A percentile compares a stretch with the other conserved stretches of the same genome.
phyloP scores from a whole-genome alignment of 2,888 invertebrate genomes.

The Papilio demoleus region DNA sequence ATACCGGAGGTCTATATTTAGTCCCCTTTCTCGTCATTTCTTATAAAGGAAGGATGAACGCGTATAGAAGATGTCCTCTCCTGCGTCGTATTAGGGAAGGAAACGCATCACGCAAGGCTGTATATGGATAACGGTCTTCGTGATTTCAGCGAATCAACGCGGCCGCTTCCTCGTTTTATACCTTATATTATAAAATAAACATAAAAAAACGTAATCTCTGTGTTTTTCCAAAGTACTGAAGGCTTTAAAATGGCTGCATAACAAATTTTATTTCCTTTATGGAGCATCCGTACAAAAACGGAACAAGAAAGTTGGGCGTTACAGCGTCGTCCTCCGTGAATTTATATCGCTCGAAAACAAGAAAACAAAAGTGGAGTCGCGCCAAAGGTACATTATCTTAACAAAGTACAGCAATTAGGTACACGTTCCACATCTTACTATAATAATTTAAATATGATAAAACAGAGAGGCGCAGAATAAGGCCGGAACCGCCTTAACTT shows the following conservation, averaged over 20 bases:
- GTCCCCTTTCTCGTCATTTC: too few relatives aligned
- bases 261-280: constrained; percentile 75
- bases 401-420: constrained; percentile 84
- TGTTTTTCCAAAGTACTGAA: constrained; percentile 41
- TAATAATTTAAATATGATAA: constrained; percentile 84
- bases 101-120: too few relatives aligned
- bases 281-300: constrained; percentile 78
- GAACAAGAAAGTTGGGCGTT: constrained; percentile 77
- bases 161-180: too few relatives aligned
- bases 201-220: constrained; percentile 39
- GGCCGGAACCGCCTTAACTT: constrained; percentile 77
- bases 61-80: too few relatives aligned
- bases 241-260: constrained; percentile 63
- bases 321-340: constrained; percentile 70
- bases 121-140: too few relatives aligned
- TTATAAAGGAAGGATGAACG: too few relatives aligned
- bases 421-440: constrained; percentile 84
- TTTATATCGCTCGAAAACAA: constrained; percentile 80
- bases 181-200: too few relatives aligned
- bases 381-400: constrained; percentile 84
- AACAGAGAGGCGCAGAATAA: constrained; percentile 80
- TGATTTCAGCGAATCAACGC: too few relatives aligned
- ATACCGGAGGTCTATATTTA: too few relatives aligned
- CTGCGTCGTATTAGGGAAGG: too few relatives aligned
- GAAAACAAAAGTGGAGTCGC: constrained; percentile 83